Evolutionary conservation across 2,888 invertebrate genomes (phyloP), one percentile per base, ranked within the genome.

Genomic region (Euzophera pinguis): DNA sequence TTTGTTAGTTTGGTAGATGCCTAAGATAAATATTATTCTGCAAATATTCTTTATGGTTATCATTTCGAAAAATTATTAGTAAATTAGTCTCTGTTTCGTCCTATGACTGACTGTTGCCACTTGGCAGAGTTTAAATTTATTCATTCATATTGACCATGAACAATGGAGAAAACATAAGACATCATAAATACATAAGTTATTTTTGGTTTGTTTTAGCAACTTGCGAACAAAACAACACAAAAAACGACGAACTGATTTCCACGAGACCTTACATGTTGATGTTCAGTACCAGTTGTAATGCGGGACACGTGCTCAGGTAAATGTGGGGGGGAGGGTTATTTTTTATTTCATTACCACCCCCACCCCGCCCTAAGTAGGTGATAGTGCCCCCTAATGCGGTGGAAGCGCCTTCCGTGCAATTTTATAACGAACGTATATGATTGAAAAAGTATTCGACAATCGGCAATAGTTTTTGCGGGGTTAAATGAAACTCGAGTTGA

Each of bases 311-410:
- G 39, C 49, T 3, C 49, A 50, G 49, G 49, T 50, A 32, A 50
- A 50, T 50, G 50, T 35, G 14, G 43, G 56, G 58, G 59, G 56
- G 50, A 13, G 61, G 62, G 53, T 56, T 60, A 60, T 65, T 70
- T 70, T 70, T 69, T 68, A 71, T 69, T 61, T 65, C 65, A 69
- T 68, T 68, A 67, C 69, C 65, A 64, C 66, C 69, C 67, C 56
- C 39, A 16, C 39, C 39, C 43, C 12, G 53, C 51, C 47, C 47
- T 51, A 52, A 55, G 56, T 53, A 59, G 59, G 61, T 53, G 63
- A 61, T 63, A 61, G 63, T 62, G 61, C 55, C 53, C 39, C 34
- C 47, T 53, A 50, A 58, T 54, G 55, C 45, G 29, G 48, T 50
- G 45, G 48, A 50, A 38, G 32, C 27, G 13, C 29, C 43, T 13